Percentiles rank a stretch among this genome's conserved stretches.
Evolutionary conservation across 1,140 invertebrate genomes (phyloP).

Genomic region (Colletes latitarsis): DNA sequence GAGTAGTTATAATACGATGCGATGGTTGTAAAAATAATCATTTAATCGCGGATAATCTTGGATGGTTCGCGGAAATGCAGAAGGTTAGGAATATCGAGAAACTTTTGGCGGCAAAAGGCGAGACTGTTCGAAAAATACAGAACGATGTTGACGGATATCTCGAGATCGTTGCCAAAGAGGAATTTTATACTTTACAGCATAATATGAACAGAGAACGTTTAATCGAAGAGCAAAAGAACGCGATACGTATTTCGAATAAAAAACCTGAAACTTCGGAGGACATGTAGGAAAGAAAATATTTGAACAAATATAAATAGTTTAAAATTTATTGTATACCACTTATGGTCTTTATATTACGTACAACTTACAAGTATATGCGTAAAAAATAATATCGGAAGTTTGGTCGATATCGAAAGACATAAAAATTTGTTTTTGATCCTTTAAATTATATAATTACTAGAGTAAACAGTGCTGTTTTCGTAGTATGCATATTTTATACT

Average conservation of each 20-base stretch:
- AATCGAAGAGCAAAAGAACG: constrained; percentile 3
- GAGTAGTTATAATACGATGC: constrained; percentile 94
- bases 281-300: constrained; percentile 12
- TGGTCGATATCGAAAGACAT: constrained; percentile 23
- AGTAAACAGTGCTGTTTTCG: not conserved
- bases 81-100: constrained; percentile 92
- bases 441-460: not conserved
- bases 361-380: not conserved
- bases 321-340: constrained; percentile 53
- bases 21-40: constrained; percentile 92
- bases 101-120: constrained; percentile 91
- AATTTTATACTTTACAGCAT: constrained; percentile 24
- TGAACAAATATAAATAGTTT: constrained; percentile 38
- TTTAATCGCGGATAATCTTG: constrained; percentile 95
- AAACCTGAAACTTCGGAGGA: constrained; percentile 21
- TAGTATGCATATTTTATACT: not conserved
- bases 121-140: constrained; percentile 84
- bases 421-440: constrained; percentile 8
- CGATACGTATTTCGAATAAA: constrained; percentile 4
- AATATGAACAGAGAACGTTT: constrained; percentile 4
- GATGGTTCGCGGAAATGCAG: constrained; percentile 91
- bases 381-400: constrained; percentile 37
- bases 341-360: constrained; percentile 13
- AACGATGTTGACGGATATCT: constrained; percentile 70
- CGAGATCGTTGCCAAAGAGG: constrained; percentile 65